Evolutionary conservation across 2,888 invertebrate species (phyloP).

Genomic region (Metellina segmentata): DNA sequence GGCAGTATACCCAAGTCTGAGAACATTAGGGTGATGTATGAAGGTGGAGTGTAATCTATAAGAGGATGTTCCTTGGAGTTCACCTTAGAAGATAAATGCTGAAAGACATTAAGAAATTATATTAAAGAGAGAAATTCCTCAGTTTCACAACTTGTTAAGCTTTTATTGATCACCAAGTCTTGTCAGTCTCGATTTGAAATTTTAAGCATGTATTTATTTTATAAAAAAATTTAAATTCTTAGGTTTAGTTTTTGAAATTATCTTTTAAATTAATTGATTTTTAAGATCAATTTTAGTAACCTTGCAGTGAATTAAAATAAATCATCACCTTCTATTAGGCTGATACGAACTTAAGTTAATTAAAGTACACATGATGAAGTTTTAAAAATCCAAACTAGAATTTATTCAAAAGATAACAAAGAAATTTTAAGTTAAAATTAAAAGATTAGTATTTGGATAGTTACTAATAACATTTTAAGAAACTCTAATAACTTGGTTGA

Average conservation of each 20-base stretch:
- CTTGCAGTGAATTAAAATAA: too few species aligned
- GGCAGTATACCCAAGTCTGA: constrained; percentile 97
- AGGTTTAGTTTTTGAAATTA: not conserved
- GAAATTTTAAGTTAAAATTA: too few species aligned
- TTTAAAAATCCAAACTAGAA: too few species aligned
- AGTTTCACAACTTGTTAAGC: not conserved
- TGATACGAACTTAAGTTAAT: too few species aligned
- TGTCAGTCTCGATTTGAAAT: too few species aligned
- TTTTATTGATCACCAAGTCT: not conserved
- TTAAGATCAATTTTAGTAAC: too few species aligned
- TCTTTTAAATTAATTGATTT: not conserved
- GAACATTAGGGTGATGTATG: constrained; percentile 93
- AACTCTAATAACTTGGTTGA: too few species aligned
- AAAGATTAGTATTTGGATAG: too few species aligned
- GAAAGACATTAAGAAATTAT: constrained; percentile 78
- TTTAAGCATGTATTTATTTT: not conserved
- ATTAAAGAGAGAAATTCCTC: not conserved
- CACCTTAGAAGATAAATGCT: constrained; percentile 84
- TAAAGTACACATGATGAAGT: too few species aligned
- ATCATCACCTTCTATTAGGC: too few species aligned
- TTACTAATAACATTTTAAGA: too few species aligned
- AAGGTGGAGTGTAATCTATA: constrained; percentile 98
- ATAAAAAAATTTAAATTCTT: not conserved
- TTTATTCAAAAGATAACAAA: too few species aligned
- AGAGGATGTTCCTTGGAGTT: constrained; percentile 86